A percentile compares a stretch with the other conserved stretches of the same genome.
These are phyloP conservation scores for Papilio polyxenes DNA, from an alignment of 1,140 invertebrate genomes.

Conservation along the genomic window DNA sequence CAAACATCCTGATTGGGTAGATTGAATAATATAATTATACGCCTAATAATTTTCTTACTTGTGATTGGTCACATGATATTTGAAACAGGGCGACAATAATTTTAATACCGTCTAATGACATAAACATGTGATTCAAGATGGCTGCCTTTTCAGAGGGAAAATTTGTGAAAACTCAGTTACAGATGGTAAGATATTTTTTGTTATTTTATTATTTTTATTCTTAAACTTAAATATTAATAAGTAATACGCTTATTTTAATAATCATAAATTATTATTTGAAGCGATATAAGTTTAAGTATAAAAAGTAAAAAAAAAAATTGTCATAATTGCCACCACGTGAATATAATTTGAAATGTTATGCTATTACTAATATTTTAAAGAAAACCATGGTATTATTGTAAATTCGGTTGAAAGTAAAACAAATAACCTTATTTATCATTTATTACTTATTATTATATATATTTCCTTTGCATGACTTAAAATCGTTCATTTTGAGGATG, in stretches of 20 bases:
- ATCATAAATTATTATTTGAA: neutral
- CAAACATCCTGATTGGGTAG: conserved; percentile 53
- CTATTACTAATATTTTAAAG: neutral
- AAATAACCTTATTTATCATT: neutral
- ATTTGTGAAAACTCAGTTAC: conserved; percentile 52
- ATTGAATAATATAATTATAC: conserved; percentile 53
- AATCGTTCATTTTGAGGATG: neutral
- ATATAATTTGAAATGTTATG: neutral
- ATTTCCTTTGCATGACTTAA: neutral
- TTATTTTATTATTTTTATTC: conserved; percentile 44
- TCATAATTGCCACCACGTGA: neutral
- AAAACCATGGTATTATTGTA: neutral
- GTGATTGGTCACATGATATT: conserved; percentile 75
- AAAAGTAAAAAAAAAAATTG: neutral
- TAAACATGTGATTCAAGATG: conserved; percentile 77
- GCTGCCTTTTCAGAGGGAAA: conserved; percentile 64
- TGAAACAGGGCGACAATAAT: conserved; percentile 56
- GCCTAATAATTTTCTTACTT: conserved; percentile 45
- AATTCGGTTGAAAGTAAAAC: neutral
- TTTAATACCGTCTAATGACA: conserved; percentile 58
- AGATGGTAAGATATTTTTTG: conserved; percentile 60
- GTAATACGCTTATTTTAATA: neutral
- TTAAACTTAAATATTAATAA: conserved; percentile 8
- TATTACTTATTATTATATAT: neutral
- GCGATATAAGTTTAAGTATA: neutral